phyloP scores from a whole-genome alignment of 2,797 vertebrate species.

The Sebastes iracundus region DNA sequence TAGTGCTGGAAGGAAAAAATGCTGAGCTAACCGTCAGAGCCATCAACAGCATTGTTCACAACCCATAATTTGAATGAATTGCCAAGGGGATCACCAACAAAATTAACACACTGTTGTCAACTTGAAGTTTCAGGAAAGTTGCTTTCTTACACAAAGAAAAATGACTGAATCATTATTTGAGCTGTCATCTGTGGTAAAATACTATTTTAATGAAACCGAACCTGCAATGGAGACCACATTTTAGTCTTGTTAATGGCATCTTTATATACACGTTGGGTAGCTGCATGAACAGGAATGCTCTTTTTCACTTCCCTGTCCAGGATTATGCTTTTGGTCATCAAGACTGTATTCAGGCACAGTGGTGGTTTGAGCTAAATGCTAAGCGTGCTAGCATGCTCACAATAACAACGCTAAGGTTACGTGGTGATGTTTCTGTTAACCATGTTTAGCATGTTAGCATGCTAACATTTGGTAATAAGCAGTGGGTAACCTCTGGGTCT shows the following conservation, averaged over 20 bases:
- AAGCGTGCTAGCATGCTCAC: no score
- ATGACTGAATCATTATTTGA: background rate
- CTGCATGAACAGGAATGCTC: background rate
- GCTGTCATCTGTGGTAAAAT: background rate
- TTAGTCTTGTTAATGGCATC: background rate
- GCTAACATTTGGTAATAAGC: no score
- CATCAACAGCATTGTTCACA: conserved; percentile 13
- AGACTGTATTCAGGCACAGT: no score
- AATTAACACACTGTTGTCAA: background rate
- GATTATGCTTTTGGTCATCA: background rate
- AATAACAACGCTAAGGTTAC: no score
- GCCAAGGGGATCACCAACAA: background rate
- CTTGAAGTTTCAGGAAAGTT: background rate
- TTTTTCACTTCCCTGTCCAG: background rate
- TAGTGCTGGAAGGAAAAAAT: conserved; percentile 20
- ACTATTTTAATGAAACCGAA: background rate
- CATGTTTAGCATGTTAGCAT: no score
- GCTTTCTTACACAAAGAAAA: background rate
- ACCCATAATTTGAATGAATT: conserved; percentile 1
- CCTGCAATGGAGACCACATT: background rate
- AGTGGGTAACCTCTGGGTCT: no score
- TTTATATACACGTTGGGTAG: background rate
- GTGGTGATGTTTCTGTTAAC: no score
- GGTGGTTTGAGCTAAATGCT: no score
- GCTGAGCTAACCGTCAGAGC: conserved; percentile 33